phyloP scores from a whole-genome alignment of 2,113 vertebrate species.

The Reinhardtius hippoglossoides region DNA sequence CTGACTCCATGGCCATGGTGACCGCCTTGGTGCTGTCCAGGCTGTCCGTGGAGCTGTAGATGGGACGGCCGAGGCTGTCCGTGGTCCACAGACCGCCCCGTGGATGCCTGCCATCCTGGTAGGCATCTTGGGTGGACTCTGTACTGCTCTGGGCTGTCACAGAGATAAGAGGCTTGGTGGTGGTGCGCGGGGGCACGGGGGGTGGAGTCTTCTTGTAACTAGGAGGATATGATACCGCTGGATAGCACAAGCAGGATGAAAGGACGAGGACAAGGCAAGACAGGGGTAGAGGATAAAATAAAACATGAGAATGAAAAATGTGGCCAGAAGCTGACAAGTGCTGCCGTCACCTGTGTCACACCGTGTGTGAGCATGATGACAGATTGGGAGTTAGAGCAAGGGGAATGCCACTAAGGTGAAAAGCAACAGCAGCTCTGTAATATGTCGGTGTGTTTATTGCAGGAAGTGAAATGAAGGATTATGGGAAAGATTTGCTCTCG shows the following conservation, averaged over 20 bases:
- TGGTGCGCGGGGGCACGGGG: conserved; percentile 93
- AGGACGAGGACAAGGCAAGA: conserved; percentile 71
- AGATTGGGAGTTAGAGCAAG: conserved; percentile 24
- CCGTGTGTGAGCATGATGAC: conserved; percentile 52
- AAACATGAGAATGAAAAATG: conserved; percentile 66
- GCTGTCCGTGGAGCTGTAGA: conserved; percentile 96
- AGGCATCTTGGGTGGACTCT: conserved; percentile 96
- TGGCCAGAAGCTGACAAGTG: conserved; percentile 59
- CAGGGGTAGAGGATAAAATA: conserved; percentile 67
- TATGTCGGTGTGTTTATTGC: conserved; percentile 17
- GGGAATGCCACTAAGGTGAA: conserved; percentile 43
- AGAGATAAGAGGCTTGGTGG: conserved; percentile 97
- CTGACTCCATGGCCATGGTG: conserved; percentile 93
- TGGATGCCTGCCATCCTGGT: conserved; percentile 90
- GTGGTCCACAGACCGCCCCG: conserved; percentile 90
- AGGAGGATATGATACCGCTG: conserved; percentile 87
- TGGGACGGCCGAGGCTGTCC: conserved; percentile 85
- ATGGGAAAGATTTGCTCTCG: conserved; percentile 41
- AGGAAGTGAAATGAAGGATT: conserved; percentile 47
- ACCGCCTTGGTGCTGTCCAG: conserved; percentile 96
- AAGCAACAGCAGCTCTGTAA: conserved; percentile 51
- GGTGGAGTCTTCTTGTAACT: conserved; percentile 97
- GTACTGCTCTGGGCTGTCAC: conserved; percentile 99
- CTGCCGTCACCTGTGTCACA: conserved; percentile 53
- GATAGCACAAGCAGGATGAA: conserved; percentile 71